Evolutionary conservation across 92 coral and sea anemone genomes (phyloP), one percentile per base, ranked within the genome.

Genomic region (Phenganax subtilis): DNA sequence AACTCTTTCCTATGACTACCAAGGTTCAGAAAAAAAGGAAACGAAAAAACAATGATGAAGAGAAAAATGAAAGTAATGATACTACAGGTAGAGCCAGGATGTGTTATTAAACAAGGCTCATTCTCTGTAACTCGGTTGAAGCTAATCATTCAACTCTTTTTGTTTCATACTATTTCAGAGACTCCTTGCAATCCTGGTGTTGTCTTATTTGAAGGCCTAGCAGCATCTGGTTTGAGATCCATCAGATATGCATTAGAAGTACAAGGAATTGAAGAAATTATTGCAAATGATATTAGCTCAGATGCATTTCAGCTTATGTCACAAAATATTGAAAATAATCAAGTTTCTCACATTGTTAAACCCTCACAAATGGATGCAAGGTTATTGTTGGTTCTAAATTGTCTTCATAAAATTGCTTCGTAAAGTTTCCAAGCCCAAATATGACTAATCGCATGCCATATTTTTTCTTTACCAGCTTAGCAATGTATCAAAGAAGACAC

Each of bases 211-310:
- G 98, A 94, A 73, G 98, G 96, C 6, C 85, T 94, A 11, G 88
- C 98, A n/a, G 98, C 98, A 6, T 90, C 98, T 80, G 98, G 98
- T n/a, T 85, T 94, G 53, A 92, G 98, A 7, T 90, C 98, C 59
- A 88, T 90, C 72, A 88, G 98, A 87, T 94, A 94, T 86, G 97
- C 98, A 58, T 74, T 92, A 63, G 98, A 94, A 85, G 87, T 94
- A 1, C 85, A 87, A 16, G 89, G 91, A 55, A 86, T 94, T 75
- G 83, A 86, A 71, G 84, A 76, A 7, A 88, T 94, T 55, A 76
- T 89, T 75, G 97, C 98, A 15, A 94, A 92, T 82, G 98, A 94
- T 75, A 94, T 94, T 80, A 94, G 98, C 86, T 87, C 85, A 27
- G 98, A 94, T 87, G 98, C 98, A 16, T 90, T 86, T 80, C 84